Evolutionary conservation across 92 coral and sea anemone genomes (phyloP).

Genomic region (Porites rus): DNA sequence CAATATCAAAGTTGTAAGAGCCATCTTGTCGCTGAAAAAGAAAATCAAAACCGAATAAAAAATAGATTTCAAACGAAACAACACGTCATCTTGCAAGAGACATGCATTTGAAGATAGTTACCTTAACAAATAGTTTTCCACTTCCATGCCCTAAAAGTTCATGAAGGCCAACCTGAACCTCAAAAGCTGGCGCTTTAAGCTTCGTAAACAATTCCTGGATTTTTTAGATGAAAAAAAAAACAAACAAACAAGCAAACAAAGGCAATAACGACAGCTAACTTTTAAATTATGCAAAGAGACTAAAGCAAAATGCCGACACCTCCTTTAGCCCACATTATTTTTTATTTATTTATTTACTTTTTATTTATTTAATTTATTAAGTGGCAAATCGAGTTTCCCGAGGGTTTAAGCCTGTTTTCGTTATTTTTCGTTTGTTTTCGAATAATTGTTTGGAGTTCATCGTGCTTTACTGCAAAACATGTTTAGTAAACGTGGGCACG

Average conservation of each 20-base stretch:
- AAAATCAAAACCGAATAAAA: not conserved
- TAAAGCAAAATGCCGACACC: no score
- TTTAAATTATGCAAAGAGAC: no score
- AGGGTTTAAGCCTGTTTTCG: no score
- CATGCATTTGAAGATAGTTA: not conserved
- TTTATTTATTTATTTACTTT: no score
- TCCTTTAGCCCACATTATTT: no score
- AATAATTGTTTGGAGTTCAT: no score
- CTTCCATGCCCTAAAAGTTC: conserved; percentile 99
- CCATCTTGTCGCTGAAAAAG: conserved; percentile 81
- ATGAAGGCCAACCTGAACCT: conserved; percentile 98
- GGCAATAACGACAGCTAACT: not conserved
- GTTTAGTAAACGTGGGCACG: no score
- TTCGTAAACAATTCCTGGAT: conserved; percentile 79
- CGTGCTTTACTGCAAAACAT: no score
- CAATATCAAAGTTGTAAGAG: conserved; percentile 81
- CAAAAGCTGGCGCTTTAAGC: conserved; percentile 93
- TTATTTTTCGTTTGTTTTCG: no score
- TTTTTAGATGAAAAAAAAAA: not conserved
- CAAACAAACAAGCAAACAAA: not conserved
- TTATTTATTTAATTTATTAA: no score
- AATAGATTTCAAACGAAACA: not conserved
- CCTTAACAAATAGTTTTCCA: conserved; percentile 94
- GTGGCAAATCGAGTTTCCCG: no score
- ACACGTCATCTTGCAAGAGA: not conserved